Percentiles rank a stretch among this genome's conserved stretches.
Evolutionary conservation across 2,888 invertebrate genomes (phyloP).

Genomic region (Anthrax anthrax): DNA sequence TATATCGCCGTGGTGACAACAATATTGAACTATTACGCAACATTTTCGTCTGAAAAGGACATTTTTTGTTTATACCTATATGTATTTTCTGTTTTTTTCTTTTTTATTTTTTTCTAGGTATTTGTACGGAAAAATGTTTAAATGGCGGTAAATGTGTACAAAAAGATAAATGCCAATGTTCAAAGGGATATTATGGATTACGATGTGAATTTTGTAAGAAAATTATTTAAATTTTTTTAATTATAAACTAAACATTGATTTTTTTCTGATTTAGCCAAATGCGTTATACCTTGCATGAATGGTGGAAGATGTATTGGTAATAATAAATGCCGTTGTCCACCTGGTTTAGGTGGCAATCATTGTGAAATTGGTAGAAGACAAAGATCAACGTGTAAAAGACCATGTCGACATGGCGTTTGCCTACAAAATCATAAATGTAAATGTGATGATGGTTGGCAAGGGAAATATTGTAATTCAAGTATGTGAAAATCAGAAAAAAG

Average conservation of each 20-base stretch:
- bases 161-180: slow-evolving; percentile 85
- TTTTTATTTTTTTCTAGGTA: slow-evolving; percentile 44
- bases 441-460: slow-evolving; percentile 73
- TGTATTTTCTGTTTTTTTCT: too few species aligned
- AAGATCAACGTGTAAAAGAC: slow-evolving; percentile 55
- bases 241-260: background rate
- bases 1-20: background rate
- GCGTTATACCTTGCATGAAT: slow-evolving; percentile 80
- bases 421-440: slow-evolving; percentile 53
- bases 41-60: background rate
- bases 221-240: too few species aligned
- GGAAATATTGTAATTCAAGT: slow-evolving; percentile 53
- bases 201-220: slow-evolving; percentile 83
- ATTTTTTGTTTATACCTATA: too few species aligned
- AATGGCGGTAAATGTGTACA: slow-evolving; percentile 92
- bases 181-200: slow-evolving; percentile 79
- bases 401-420: slow-evolving; percentile 67
- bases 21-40: background rate
- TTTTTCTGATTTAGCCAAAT: slow-evolving; percentile 49
- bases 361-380: slow-evolving; percentile 75
- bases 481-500: background rate
- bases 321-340: slow-evolving; percentile 77
- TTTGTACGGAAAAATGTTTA: slow-evolving; percentile 78
- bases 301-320: slow-evolving; percentile 79
- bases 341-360: slow-evolving; percentile 73